phyloP scores from a whole-genome alignment of 2,888 invertebrate species.

The Steromphala cineraria region DNA sequence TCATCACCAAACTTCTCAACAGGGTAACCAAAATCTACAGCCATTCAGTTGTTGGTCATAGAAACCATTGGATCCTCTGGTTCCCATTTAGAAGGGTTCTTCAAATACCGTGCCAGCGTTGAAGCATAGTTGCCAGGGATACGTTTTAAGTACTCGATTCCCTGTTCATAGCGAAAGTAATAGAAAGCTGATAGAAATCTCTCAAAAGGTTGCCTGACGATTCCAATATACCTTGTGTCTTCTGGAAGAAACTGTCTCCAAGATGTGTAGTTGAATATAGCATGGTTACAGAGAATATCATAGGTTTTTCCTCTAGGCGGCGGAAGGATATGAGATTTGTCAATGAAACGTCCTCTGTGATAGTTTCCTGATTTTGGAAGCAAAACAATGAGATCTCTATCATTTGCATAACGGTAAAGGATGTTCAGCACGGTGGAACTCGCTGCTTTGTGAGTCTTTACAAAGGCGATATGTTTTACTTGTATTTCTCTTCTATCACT shows the following conservation, averaged over 20 bases:
- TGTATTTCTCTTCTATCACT: background rate
- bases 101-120: background rate
- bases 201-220: conserved; percentile 49
- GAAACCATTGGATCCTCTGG: conserved; percentile 43
- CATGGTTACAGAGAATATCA: conserved; percentile 52
- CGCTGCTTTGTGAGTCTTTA: conserved; percentile 54
- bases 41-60: conserved; percentile 52
- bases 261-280: conserved; percentile 44
- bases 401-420: conserved; percentile 46
- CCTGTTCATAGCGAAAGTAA: conserved; percentile 27
- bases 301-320: conserved; percentile 39
- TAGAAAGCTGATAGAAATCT: conserved; percentile 50
- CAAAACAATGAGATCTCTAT: conserved; percentile 43
- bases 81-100: conserved; percentile 39
- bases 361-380: conserved; percentile 45
- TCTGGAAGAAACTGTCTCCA: conserved; percentile 41
- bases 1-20: conserved; percentile 8
- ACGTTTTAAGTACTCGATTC: background rate
- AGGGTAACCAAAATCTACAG: conserved; percentile 49
- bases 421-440: conserved; percentile 50
- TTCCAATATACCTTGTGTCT: conserved; percentile 49
- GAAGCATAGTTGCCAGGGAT: background rate
- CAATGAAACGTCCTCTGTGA: conserved; percentile 32
- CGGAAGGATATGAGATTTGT: conserved; percentile 36
- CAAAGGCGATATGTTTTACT: conserved; percentile 46